Conservation (phyloP, 1,140 invertebrate species). For the Sinella curviseta region DNA sequence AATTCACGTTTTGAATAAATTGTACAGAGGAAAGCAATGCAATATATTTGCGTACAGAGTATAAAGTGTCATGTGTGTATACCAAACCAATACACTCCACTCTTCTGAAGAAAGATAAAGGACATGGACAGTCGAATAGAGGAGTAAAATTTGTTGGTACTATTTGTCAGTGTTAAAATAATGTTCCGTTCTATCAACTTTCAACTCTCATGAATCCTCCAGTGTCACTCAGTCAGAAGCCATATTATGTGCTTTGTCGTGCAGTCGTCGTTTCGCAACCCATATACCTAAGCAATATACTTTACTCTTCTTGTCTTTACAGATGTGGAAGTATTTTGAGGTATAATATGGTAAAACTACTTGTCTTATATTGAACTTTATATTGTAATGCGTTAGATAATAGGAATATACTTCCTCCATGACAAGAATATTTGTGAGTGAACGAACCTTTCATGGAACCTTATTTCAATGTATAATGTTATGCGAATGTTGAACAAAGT, state of each 20-base stretch:
- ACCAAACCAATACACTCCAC: no score
- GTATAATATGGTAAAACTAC: no score
- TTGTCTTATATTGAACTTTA: no score
- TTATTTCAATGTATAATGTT: no score
- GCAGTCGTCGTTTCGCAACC: no score
- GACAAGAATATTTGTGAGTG: background rate
- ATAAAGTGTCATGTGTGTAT: no score
- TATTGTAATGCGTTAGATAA: background rate
- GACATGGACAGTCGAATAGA: background rate
- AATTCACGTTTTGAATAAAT: no score
- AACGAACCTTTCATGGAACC: no score
- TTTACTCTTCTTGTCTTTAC: background rate
- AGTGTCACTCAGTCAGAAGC: background rate
- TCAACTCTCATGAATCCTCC: conserved; percentile 2
- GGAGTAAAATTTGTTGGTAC: background rate
- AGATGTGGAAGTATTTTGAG: background rate
- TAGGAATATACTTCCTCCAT: background rate
- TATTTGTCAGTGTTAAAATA: conserved; percentile 3
- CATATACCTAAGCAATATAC: background rate
- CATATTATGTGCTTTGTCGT: no score
- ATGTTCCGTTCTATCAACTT: background rate
- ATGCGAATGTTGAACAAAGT: no score
- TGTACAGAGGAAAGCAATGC: no score
- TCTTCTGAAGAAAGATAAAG: background rate
- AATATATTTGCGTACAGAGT: no score